These are phyloP conservation scores for Tinamus major DNA, from an alignment of 2,797 vertebrate species.

Conservation along the genomic window DNA sequence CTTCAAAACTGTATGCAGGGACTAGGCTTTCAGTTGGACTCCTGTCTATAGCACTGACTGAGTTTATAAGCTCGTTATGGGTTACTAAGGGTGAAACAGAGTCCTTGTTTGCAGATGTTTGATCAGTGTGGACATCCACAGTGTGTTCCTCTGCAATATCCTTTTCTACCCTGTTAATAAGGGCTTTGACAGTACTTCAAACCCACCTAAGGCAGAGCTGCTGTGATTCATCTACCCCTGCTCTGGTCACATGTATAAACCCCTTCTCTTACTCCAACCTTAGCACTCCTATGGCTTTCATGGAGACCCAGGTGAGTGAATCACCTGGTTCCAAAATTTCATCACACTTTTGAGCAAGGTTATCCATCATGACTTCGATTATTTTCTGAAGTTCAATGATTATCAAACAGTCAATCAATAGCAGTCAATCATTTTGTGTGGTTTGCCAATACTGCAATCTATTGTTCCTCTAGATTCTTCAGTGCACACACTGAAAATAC, in stretches of 20 bases:
- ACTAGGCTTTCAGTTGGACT: not conserved
- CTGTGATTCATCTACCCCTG: not conserved
- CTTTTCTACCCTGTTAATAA: not conserved
- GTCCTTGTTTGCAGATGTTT: not conserved
- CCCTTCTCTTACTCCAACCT: not conserved
- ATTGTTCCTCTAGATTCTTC: not conserved
- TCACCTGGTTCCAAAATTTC: not conserved
- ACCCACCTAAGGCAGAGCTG: not conserved
- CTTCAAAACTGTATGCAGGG: not conserved
- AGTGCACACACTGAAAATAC: not conserved
- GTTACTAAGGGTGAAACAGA: not conserved
- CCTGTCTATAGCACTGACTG: not conserved
- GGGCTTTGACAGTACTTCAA: not conserved
- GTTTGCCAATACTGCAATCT: not conserved
- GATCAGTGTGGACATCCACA: not conserved
- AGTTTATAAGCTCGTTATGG: not conserved
- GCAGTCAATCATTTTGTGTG: not conserved
- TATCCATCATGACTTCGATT: not conserved
- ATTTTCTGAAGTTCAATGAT: not conserved
- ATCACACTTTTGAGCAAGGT: not conserved
- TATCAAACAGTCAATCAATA: not conserved
- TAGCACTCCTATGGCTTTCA: not conserved
- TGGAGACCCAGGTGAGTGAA: not conserved
- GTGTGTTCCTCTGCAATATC: not conserved
- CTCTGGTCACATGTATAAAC: not conserved